A percentile compares a stretch with the other conserved stretches of the same genome.
phyloP scores from a whole-genome alignment of 2,113 vertebrate genomes.

The Poeciliopsis occidentalis region DNA sequence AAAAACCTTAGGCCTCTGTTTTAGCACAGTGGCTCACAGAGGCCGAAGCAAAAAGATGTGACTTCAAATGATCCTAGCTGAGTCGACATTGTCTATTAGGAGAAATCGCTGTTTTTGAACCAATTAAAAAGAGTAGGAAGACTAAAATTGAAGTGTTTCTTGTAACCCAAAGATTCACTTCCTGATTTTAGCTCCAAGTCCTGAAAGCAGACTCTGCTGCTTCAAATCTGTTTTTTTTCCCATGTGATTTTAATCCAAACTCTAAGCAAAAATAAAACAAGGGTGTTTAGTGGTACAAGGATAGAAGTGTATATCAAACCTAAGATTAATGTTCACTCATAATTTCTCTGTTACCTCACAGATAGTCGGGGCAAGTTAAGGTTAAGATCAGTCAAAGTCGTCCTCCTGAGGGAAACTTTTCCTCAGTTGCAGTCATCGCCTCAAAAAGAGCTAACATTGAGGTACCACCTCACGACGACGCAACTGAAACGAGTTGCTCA shows the following conservation, averaged over 20 bases:
- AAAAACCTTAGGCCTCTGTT: conserved; percentile 26
- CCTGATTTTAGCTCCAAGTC: conserved; percentile 46
- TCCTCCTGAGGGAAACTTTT: background rate
- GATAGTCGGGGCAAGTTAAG: background rate
- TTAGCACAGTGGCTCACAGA: conserved; percentile 33
- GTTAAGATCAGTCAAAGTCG: background rate
- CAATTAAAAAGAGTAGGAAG: background rate
- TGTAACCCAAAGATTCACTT: conserved; percentile 60
- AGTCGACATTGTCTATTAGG: conserved; percentile 9
- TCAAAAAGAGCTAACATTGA: background rate
- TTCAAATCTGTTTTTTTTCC: background rate
- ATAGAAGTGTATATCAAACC: background rate
- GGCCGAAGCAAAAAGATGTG: conserved; percentile 11
- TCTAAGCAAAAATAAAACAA: background rate
- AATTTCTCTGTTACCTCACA: background rate
- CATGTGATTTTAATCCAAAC: background rate
- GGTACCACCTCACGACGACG: background rate
- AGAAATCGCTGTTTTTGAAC: conserved; percentile 14
- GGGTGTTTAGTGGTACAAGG: background rate
- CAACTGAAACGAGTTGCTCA: background rate
- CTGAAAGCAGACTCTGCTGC: conserved; percentile 14
- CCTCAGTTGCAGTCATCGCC: background rate
- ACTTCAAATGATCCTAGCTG: background rate
- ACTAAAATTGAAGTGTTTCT: conserved; percentile 20
- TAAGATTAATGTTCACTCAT: background rate